Evolutionary conservation across 2,888 invertebrate genomes (phyloP), one percentile per base, ranked within the genome.

Genomic region (Palloptera scutellata): DNA sequence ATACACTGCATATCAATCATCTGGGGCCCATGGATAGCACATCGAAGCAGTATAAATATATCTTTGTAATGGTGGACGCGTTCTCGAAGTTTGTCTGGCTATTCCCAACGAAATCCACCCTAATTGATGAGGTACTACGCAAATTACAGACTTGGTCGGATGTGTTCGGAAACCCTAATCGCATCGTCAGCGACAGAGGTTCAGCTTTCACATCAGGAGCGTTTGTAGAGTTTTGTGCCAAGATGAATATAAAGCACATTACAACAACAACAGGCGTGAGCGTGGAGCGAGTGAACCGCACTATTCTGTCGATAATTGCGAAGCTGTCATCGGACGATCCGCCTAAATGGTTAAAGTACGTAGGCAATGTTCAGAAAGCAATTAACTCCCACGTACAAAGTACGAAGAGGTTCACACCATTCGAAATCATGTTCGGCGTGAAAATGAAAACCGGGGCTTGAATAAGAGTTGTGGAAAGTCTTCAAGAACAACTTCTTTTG

Each of bases 11-110:
- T n/a, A n/a, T n/a, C n/a, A n/a, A n/a, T n/a, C n/a, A n/a, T n/a
- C n/a, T n/a, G n/a, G n/a, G n/a, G n/a, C n/a, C n/a, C n/a, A n/a
- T n/a, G n/a, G n/a, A n/a, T n/a, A n/a, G n/a, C n/a, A n/a, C n/a
- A n/a, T n/a, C n/a, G 12, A 76, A 20, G 79, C 78, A 0, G 73
- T 74, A n/a, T 78, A 61, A 63, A 51, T 62, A 69, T 48, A 58
- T 71, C 10, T 60, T 69, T 9, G 54, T 63, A 1, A 53, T 58
- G 58, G 54, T 66, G 1, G 72, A n/a, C n/a, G n/a, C n/a, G n/a
- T n/a, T n/a, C n/a, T n/a, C n/a, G n/a, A n/a, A n/a, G n/a, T n/a
- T n/a, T 68, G 17, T 19, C n/a, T 61, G 61, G 61, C 41, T 61
- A 53, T 41, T 53, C 41, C 63, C 63, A 45, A 60, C 64, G 3